Conservation (phyloP, 2,888 invertebrate species). For the Callyntrura guangdongensis region DNA sequence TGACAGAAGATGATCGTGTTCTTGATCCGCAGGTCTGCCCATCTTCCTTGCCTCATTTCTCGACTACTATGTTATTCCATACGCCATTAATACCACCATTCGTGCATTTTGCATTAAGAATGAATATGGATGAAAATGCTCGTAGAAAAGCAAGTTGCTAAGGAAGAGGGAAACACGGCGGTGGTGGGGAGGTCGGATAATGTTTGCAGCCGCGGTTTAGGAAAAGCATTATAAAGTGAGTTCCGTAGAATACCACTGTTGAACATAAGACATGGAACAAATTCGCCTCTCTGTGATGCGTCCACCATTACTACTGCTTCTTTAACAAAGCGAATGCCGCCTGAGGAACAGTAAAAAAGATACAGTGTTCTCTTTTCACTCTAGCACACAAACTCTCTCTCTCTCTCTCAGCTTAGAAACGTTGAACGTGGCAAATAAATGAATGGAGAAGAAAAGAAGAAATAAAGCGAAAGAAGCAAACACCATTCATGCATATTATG, state of each 20-base stretch:
- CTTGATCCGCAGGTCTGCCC: neutral
- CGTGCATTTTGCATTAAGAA: slow-evolving; percentile 56
- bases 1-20: slow-evolving; percentile 11
- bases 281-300: slow-evolving; percentile 37
- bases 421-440: slow-evolving; percentile 62
- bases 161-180: neutral
- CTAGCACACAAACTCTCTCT: neutral
- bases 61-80: slow-evolving; percentile 45
- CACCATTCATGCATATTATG: slow-evolving; percentile 72
- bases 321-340: slow-evolving; percentile 44
- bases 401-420: neutral
- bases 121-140: slow-evolving; percentile 18
- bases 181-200: slow-evolving; percentile 10
- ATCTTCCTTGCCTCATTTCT: slow-evolving; percentile 42
- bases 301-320: neutral
- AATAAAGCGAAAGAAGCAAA: slow-evolving; percentile 59
- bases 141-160: neutral
- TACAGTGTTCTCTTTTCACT: slow-evolving; percentile 36
- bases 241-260: neutral
- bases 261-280: slow-evolving; percentile 24
- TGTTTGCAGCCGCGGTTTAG: neutral
- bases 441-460: slow-evolving; percentile 47
- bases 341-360: slow-evolving; percentile 58
- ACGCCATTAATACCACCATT: slow-evolving; percentile 46
- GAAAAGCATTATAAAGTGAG: slow-evolving; percentile 21